Evolutionary conservation across 1,140 invertebrate genomes (phyloP), one percentile per base, ranked within the genome.

Genomic region (Bombus affinis): DNA sequence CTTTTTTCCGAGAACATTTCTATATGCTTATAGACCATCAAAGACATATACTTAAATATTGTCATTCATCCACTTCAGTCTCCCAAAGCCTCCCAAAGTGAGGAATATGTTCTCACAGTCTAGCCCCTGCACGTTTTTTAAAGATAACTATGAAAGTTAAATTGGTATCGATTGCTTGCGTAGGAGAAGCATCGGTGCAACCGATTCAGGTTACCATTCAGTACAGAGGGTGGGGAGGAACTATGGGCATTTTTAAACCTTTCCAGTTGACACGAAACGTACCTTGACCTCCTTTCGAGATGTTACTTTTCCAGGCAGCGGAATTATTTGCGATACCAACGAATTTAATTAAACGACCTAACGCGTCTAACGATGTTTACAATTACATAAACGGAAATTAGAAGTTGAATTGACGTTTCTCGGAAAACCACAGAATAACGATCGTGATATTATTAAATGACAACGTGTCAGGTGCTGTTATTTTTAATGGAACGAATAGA

Each of bases 361-460:
- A 59, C n/a, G 22, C 6, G 3, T 22, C 47, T 53, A 53, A 53
- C 10, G 28, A 62, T 62, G 28, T n/a, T 62, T n/a, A 62, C 3
- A 62, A 28, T 62, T 62, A 62, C 59, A 44, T 18, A 57, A 66
- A 42, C 28, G 10, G 12, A 4, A 39, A 57, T 70, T 68, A 15
- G 10, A 53, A 53, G 28, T 8, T 10, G 5, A 70, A 77, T 57
- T 22, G 6, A 6, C 3, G 22, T 12, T 18, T 57, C 65, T 42
- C 1, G 9, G 6, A 42, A 53, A 42, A 53, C 68, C 35, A 13
- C 4, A 4, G n/a, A 59, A 84, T 77, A 68, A 66, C 18, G 32
- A 39, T 78, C 18, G 65, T 28, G 66, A 15, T 84, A 79, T 84
- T 84, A 84, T 84, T 84, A 79, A 72, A 72, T 53, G 66, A 59